A percentile compares a stretch with the other conserved stretches of the same genome.
Conservation (phyloP, 2,797 vertebrate species). For the Acanthurus tractus region DNA sequence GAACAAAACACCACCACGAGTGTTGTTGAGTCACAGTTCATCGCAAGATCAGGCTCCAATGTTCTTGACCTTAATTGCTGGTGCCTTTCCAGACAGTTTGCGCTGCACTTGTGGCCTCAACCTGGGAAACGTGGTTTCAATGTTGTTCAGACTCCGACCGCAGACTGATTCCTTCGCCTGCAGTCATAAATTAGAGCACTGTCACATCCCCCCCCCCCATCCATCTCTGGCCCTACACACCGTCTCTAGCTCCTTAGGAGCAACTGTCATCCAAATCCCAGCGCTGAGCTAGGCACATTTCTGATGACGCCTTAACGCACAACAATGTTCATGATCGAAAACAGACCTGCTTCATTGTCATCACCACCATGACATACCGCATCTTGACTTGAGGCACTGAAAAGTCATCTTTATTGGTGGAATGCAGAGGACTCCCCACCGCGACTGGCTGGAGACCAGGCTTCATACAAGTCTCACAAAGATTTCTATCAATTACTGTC, state of each 20-base stretch:
- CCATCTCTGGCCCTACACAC: constrained; percentile 65
- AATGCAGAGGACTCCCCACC: constrained; percentile 59
- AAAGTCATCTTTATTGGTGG: constrained; percentile 59
- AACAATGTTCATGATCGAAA: constrained; percentile 80
- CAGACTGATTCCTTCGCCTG: constrained; percentile 75
- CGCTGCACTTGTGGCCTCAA: constrained; percentile 70
- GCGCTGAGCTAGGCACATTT: constrained; percentile 84
- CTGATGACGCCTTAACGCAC: constrained; percentile 63
- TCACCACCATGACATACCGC: constrained; percentile 65
- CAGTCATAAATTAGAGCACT: constrained; percentile 75
- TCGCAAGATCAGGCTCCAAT: constrained; percentile 27
- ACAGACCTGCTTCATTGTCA: constrained; percentile 78
- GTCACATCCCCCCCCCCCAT: constrained; percentile 72
- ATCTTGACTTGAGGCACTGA: constrained; percentile 58
- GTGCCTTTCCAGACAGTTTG: constrained; percentile 63
- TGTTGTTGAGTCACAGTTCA: constrained; percentile 36
- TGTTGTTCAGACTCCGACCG: constrained; percentile 79
- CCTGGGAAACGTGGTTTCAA: constrained; percentile 79
- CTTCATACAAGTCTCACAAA: constrained; percentile 48
- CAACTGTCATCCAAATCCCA: constrained; percentile 75
- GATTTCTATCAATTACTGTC: constrained; percentile 75
- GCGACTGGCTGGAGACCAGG: constrained; percentile 49
- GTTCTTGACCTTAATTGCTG: constrained; percentile 63
- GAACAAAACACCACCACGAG: constrained; percentile 31
- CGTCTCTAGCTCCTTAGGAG: constrained; percentile 72